These are phyloP conservation scores for Brachypalpus laphriformis DNA, from an alignment of 2,888 invertebrate genomes.

Conservation along the genomic window DNA sequence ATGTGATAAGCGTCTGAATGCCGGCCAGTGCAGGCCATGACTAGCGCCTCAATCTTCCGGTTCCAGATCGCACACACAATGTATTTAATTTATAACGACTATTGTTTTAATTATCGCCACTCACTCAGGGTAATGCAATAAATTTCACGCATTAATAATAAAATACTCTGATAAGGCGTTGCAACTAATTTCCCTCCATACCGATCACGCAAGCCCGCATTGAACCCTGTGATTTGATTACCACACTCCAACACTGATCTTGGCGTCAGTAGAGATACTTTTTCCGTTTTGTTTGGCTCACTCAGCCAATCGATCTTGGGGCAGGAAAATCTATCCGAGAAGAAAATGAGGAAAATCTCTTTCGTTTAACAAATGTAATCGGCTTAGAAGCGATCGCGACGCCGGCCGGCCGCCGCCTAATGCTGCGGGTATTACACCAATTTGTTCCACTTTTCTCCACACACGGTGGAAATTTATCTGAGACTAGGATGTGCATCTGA, in stretches of 20 bases:
- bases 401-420: slow-evolving; percentile 48
- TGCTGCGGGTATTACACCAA: slow-evolving; percentile 65
- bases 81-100: slow-evolving; percentile 10
- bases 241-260: slow-evolving; percentile 44
- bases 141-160: slow-evolving; percentile 42
- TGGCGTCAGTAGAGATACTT: slow-evolving; percentile 18
- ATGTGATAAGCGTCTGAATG: slow-evolving; percentile 34
- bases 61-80: background rate
- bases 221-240: slow-evolving; percentile 67
- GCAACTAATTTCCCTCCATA: slow-evolving; percentile 15
- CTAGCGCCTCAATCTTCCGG: slow-evolving; percentile 51
- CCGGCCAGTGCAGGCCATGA: background rate
- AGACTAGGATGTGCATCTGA: slow-evolving; percentile 30
- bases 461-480: slow-evolving; percentile 26
- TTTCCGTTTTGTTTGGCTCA: background rate
- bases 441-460: slow-evolving; percentile 70
- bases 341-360: slow-evolving; percentile 40
- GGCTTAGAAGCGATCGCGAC: no score
- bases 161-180: slow-evolving; percentile 38
- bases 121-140: slow-evolving; percentile 37
- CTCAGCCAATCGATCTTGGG: background rate
- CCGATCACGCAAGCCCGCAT: slow-evolving; percentile 54
- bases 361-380: slow-evolving; percentile 65
- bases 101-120: slow-evolving; percentile 42
- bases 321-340: background rate